Evolutionary conservation across 1,140 invertebrate genomes (phyloP).

Genomic region (Vanessa tameamea): DNA sequence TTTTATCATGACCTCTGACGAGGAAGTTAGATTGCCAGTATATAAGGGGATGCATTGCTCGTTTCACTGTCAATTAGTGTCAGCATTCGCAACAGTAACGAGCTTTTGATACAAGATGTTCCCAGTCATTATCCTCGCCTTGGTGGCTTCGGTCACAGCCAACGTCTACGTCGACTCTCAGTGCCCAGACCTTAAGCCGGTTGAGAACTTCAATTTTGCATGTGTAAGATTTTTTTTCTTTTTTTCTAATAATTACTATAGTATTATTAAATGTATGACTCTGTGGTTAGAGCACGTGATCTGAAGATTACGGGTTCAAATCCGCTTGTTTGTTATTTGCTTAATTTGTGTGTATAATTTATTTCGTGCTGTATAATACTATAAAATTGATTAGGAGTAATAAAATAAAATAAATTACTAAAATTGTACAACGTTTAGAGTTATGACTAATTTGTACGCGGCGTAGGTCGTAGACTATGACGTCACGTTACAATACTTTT

Average conservation of each 20-base stretch:
- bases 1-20: slow-evolving; percentile 14
- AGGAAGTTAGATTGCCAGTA: background rate
- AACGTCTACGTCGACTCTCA: slow-evolving; percentile 29
- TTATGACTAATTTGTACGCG: too few species aligned
- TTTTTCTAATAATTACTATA: slow-evolving; percentile 12
- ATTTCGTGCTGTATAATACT: too few species aligned
- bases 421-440: too few species aligned
- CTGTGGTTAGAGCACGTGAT: too few species aligned
- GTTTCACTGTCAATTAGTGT: slow-evolving; percentile 2
- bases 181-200: slow-evolving; percentile 54
- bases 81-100: background rate
- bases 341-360: too few species aligned
- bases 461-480: too few species aligned
- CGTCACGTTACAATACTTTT: too few species aligned
- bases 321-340: too few species aligned
- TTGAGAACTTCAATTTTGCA: slow-evolving; percentile 58
- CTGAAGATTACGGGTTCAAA: too few species aligned
- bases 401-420: too few species aligned
- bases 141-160: slow-evolving; percentile 48
- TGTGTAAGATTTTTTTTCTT: slow-evolving; percentile 50
- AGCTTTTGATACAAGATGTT: slow-evolving; percentile 38
- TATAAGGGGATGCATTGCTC: slow-evolving; percentile 11
- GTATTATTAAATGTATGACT: too few species aligned
- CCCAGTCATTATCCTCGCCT: slow-evolving; percentile 39
- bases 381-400: too few species aligned